Base-by-base conservation (phyloP, 2,888 invertebrate genomes). In the Hoplodrina blanda region DNA sequence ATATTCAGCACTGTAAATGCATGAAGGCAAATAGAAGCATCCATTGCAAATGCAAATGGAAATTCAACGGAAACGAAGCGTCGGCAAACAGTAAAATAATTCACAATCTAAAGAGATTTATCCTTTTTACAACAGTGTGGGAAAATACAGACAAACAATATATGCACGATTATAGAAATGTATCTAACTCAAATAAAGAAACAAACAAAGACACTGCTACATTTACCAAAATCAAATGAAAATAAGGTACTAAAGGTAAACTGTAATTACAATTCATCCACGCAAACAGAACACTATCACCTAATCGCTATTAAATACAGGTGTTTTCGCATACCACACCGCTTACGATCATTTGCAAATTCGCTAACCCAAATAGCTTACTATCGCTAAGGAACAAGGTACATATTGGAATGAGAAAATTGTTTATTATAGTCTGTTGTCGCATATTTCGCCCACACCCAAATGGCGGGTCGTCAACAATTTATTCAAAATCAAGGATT, bases 401-500 rank as follows among this genome's bases (percentile, higher is more conserved):
- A 84, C 87, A 90, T 85, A 90, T 88, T 91, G 78, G 90, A 88
- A 87, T 84, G 85, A 82, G 80, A 82, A 84, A 86, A 85, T 84
- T 87, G 85, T 86, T 84, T 85, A 83, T 86, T 76, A 76, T 67
- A 83, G 81, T 74, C 79, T 81, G 85, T 84, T 90, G 90, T 90
- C 89, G 90, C 91, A 91, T 92, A 91, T 89, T 92, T 91, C 93
- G 91, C 95, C 95, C 92, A 94, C 95, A 88, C 91, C 91, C 83
- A 87, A 91, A 91, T 85, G 85, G 87, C 89, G 86, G 85, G 85
- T 89, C 89, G 89, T 88, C 90, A 88, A 91, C 92, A 91, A 93
- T 91, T 93, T 92, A 93, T 94, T 91, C 91, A 90, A 92, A 94
- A 93, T 91, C 92, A 93, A 93, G 92, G 91, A 94, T 93, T 90